These are phyloP conservation scores for Fregata magnificens DNA, from an alignment of 2,113 vertebrate species.

Conservation along the genomic window DNA sequence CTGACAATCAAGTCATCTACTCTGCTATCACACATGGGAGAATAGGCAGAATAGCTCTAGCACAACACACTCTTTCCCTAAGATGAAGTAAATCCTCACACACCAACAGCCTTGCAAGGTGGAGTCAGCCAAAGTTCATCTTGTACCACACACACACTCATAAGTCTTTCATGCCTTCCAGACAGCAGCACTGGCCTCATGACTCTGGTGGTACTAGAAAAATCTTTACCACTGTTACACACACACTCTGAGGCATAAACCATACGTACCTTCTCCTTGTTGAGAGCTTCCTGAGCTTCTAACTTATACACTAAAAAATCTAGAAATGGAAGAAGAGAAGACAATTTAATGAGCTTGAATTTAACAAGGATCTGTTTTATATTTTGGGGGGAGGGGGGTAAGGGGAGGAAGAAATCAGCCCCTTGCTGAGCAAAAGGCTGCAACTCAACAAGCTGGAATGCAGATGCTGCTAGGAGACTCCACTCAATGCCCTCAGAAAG, in stretches of 20 bases:
- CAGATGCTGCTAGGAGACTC: neutral
- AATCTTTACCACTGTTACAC: neutral
- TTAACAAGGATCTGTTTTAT: neutral
- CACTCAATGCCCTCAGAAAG: neutral
- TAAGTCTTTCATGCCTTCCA: neutral
- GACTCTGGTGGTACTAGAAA: neutral
- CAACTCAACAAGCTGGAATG: neutral
- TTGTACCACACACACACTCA: rapidly evolving
- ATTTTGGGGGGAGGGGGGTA: neutral
- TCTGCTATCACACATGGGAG: neutral
- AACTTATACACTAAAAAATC: conserved; percentile 77
- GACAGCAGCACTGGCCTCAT: neutral
- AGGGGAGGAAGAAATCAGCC: neutral
- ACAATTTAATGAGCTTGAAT: neutral
- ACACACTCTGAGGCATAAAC: neutral
- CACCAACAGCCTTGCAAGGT: neutral
- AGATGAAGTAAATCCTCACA: neutral
- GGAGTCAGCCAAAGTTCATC: neutral
- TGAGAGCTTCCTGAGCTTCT: conserved; percentile 77
- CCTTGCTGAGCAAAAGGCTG: neutral
- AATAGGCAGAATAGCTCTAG: neutral
- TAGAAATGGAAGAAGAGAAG: neutral
- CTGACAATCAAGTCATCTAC: neutral
- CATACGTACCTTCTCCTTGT: conserved; percentile 73
- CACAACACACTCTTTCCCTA: neutral